phyloP scores from a whole-genome alignment of 2,888 invertebrate species.

The Hirtodrosophila duncani region DNA sequence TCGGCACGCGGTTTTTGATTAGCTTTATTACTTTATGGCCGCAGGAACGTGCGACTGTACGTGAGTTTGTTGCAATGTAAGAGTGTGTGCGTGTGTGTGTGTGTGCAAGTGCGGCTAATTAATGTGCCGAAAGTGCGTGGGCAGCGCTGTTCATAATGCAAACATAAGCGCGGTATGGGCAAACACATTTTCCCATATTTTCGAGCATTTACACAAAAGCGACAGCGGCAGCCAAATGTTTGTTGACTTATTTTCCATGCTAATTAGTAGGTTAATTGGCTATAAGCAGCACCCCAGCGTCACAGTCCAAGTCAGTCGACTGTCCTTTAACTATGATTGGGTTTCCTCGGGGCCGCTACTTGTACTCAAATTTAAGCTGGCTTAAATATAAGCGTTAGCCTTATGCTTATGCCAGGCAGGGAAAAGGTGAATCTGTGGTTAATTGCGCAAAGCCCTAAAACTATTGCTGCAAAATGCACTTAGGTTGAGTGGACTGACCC shows the following conservation, averaged over 20 bases:
- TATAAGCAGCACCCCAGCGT: too few relatives aligned
- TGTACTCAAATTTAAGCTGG: conserved; percentile 31
- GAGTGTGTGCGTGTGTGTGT: conserved; percentile 2
- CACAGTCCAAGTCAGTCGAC: too few relatives aligned
- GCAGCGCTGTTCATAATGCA: conserved; percentile 26
- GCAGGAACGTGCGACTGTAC: conserved; percentile 15
- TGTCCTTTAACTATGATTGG: conserved; percentile 19
- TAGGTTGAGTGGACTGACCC: conserved; percentile 42
- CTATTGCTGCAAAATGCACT: conserved; percentile 54
- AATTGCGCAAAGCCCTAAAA: conserved; percentile 44
- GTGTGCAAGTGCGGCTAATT: conserved; percentile 50
- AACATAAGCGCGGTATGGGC: conserved; percentile 15
- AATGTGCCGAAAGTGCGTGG: conserved; percentile 56
- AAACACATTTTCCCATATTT: conserved; percentile 39
- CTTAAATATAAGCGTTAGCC: conserved; percentile 34
- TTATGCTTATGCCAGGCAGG: conserved; percentile 26
- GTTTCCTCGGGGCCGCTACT: conserved; percentile 9
- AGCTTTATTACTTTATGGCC: conserved; percentile 68
- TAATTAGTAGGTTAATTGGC: conserved; percentile 72
- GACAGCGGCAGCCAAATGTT: conserved; percentile 36
- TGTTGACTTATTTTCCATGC: conserved; percentile 57
- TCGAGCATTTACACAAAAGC: conserved; percentile 19
- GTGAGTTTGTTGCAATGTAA: conserved; percentile 1
- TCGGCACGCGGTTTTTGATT: conserved; percentile 62
- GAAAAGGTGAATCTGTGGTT: conserved; percentile 23